A percentile compares a stretch with the other conserved stretches of the same genome.
Evolutionary conservation across 2,113 vertebrate genomes (phyloP).

Genomic region (Melanerpes aurifrons): DNA sequence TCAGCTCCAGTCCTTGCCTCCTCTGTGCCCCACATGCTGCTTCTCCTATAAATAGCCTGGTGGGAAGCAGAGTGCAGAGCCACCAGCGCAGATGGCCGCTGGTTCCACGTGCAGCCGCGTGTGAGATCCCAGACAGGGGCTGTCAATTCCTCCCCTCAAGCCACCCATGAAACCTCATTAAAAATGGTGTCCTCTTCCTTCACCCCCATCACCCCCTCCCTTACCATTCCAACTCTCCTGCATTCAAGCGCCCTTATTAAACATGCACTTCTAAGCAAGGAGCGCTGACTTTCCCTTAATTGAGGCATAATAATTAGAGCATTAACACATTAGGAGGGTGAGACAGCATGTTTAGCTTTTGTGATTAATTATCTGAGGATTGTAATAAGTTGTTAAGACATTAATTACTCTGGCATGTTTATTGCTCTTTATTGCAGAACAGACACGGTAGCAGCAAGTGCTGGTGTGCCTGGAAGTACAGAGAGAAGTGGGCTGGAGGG

Average conservation of each 20-base stretch:
- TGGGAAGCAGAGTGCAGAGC: not conserved
- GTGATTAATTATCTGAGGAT: constrained; percentile 87
- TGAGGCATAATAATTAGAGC: constrained; percentile 86
- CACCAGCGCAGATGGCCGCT: not conserved
- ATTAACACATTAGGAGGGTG: constrained; percentile 86
- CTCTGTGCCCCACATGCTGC: not conserved
- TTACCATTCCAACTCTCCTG: not conserved
- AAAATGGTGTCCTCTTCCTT: constrained; percentile 19
- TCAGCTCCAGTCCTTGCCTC: constrained; percentile 2
- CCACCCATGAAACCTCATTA: constrained; percentile 38
- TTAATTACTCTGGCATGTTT: constrained; percentile 83
- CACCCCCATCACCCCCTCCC: not conserved
- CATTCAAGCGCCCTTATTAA: constrained; percentile 69
- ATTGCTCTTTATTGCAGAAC: constrained; percentile 72
- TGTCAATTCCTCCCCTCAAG: constrained; percentile 51
- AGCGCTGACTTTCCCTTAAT: constrained; percentile 80
- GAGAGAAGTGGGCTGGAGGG: not conserved
- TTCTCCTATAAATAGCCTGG: not conserved
- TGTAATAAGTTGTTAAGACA: constrained; percentile 86
- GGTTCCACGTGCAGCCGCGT: not conserved
- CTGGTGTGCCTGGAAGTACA: not conserved
- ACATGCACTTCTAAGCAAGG: constrained; percentile 75
- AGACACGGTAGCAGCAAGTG: constrained; percentile 28
- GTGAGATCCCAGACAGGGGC: constrained; percentile 39
- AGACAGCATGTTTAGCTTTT: constrained; percentile 85